Percentiles rank a stretch among this genome's conserved stretches.
Evolutionary conservation across 2,797 vertebrate genomes (phyloP).

Genomic region (Aeoliscus strigatus): DNA sequence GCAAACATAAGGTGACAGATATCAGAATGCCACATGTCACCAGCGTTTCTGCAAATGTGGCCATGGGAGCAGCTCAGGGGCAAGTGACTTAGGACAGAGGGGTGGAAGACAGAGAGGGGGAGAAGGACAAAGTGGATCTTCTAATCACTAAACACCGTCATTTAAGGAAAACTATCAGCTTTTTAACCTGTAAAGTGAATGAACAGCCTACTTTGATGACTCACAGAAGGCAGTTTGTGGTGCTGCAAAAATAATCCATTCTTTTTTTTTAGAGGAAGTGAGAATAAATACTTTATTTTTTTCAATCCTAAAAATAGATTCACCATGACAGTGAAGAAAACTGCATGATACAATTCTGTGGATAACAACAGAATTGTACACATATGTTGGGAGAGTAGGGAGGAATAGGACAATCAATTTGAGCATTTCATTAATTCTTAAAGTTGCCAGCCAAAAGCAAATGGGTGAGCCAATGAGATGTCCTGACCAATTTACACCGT

Average conservation of each 20-base stretch:
- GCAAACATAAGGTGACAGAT: slow-evolving; percentile 69
- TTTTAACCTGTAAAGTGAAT: neutral
- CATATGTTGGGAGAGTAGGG: slow-evolving; percentile 17
- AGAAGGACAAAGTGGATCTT: slow-evolving; percentile 39
- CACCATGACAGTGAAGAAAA: too few species aligned
- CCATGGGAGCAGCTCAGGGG: slow-evolving; percentile 46
- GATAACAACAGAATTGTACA: slow-evolving; percentile 15
- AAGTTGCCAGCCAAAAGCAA: slow-evolving; percentile 64
- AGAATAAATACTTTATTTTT: too few species aligned
- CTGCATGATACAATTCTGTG: neutral
- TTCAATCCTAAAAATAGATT: too few species aligned
- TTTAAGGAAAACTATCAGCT: neutral
- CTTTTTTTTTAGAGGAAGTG: too few species aligned
- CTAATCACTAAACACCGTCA: slow-evolving; percentile 26
- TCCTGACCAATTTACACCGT: slow-evolving; percentile 74
- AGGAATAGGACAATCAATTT: slow-evolving; percentile 45
- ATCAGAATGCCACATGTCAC: slow-evolving; percentile 67
- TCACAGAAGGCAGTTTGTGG: neutral
- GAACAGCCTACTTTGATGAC: too few species aligned
- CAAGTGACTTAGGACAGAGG: slow-evolving; percentile 26
- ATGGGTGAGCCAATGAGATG: slow-evolving; percentile 70
- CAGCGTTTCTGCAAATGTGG: slow-evolving; percentile 42
- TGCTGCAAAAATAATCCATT: neutral
- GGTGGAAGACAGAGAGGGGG: slow-evolving; percentile 21
- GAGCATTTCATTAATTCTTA: slow-evolving; percentile 55